These are phyloP conservation scores for Salminus brasiliensis DNA, from an alignment of 2,113 vertebrate species.

Conservation along the genomic window DNA sequence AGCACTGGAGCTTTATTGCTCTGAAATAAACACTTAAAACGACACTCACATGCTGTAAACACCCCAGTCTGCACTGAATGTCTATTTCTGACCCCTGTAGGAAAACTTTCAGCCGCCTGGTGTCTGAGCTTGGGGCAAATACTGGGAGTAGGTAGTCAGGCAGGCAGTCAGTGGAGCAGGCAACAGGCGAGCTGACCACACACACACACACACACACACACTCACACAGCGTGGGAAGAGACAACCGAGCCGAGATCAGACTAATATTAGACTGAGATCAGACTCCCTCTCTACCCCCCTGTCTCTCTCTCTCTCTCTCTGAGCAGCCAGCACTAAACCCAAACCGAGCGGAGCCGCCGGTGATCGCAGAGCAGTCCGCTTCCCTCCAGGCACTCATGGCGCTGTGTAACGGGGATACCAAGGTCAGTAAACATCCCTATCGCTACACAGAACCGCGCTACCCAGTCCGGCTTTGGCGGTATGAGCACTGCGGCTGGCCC, in stretches of 20 bases:
- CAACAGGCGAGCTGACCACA: constrained; percentile 27
- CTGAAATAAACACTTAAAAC: neutral
- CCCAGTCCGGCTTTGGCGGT: neutral
- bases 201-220: too few relatives aligned
- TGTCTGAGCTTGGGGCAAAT: neutral
- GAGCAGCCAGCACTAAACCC: constrained; percentile 18
- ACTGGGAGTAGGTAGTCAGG: constrained; percentile 11
- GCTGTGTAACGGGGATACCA: constrained; percentile 95
- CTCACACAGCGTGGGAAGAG: neutral
- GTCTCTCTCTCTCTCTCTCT: too few relatives aligned
- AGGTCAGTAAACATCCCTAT: constrained; percentile 86
- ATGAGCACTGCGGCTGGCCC: neutral
- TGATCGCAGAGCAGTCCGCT: constrained; percentile 62
- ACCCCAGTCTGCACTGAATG: neutral
- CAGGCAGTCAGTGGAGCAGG: neutral
- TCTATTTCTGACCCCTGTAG: neutral
- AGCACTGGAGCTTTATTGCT: too few relatives aligned
- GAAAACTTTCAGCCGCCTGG: constrained; percentile 6
- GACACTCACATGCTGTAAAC: neutral
- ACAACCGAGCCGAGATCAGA: neutral
- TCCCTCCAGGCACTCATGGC: constrained; percentile 82
- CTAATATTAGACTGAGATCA: constrained; percentile 8
- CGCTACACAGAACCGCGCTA: neutral
- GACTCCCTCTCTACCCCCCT: too few relatives aligned
- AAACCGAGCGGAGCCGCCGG: constrained; percentile 6